Base-by-base conservation (phyloP, 2,888 invertebrate genomes). In the Phyto melanocephala region DNA sequence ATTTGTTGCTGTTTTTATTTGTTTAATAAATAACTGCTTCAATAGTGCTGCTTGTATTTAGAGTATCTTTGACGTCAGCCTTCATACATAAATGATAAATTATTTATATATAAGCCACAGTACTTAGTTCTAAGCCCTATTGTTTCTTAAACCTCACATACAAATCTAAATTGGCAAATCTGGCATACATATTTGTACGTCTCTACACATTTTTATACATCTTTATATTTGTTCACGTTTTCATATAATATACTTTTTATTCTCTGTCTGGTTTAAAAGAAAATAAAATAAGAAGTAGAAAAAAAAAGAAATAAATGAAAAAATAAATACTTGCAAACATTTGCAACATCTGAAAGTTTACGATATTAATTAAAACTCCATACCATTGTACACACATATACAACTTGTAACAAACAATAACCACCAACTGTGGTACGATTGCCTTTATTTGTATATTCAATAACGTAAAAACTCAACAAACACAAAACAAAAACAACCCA, bases 291-390 rank as follows among this genome's bases (percentile, higher is more conserved):
- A 56, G 20, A 7, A 28, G 4, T 6, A 13, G 33, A 15, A 63
- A 13, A 33, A 20, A 11, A 28, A 13, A 56, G 10, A 63, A 13
- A 33, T 17, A 11, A 28, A 42, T 1, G 10, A 62, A 45, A 62
- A 62, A 62, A 58, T 13, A 37, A 42, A 47, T 5, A 54, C 10
- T 28, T 1, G 15, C 11, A 13, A 0, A 56, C 35, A n/a, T 63
- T 56, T 63, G 22, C 1, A 54, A 54, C 35, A 45, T 13, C 22
- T 42, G 22, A 45, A 56, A 35, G n/a, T 56, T 74, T 54, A 35
- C 54, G 74, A 74, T 65, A 45, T 56, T 56, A 63, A 74, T 65
- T 65, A 74, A 74, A 56, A 37, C 33, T 2, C 10, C 15, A 52
- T 63, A 45, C 28, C 11, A 40, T 52, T 60, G 7, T 42, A 56